These are phyloP conservation scores for Philonicus albiceps DNA, from an alignment of 2,888 invertebrate genomes.

Conservation along the genomic window DNA sequence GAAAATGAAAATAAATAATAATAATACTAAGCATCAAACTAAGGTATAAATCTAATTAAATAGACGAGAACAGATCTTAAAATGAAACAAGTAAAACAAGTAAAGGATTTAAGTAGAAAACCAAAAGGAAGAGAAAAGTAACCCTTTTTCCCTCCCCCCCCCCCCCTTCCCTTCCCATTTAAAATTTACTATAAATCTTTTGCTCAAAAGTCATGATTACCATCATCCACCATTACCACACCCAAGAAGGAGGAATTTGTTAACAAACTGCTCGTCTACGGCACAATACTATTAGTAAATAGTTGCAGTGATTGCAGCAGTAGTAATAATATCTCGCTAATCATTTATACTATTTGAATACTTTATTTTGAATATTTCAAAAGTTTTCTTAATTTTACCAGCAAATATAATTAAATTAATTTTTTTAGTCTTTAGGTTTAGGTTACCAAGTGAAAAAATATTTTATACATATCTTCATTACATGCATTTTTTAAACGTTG, in stretches of 20 bases:
- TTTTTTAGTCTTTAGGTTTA: conserved; percentile 38
- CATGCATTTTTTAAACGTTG: not conserved
- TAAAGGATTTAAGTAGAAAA: not conserved
- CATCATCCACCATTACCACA: not conserved
- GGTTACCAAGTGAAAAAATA: conserved; percentile 38
- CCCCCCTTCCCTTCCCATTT: no score
- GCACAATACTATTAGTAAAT: not conserved
- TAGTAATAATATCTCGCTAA: conserved; percentile 30
- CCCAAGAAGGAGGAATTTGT: not conserved
- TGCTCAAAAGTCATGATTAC: not conserved
- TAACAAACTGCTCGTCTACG: not conserved
- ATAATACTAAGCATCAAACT: not conserved
- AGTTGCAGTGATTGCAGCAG: not conserved
- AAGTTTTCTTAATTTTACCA: conserved; percentile 31
- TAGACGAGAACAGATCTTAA: not conserved
- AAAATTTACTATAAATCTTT: not conserved
- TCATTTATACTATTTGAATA: conserved; percentile 19
- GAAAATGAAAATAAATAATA: not conserved
- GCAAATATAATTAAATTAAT: conserved; percentile 36
- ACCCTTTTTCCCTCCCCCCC: no score
- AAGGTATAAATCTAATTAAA: not conserved
- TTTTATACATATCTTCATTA: conserved; percentile 30
- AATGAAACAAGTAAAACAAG: not conserved
- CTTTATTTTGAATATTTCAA: conserved; percentile 35
- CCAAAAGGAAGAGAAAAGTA: not conserved